Base-by-base conservation (phyloP, 2,888 invertebrate genomes). In the Ecliptopera silaceata region DNA sequence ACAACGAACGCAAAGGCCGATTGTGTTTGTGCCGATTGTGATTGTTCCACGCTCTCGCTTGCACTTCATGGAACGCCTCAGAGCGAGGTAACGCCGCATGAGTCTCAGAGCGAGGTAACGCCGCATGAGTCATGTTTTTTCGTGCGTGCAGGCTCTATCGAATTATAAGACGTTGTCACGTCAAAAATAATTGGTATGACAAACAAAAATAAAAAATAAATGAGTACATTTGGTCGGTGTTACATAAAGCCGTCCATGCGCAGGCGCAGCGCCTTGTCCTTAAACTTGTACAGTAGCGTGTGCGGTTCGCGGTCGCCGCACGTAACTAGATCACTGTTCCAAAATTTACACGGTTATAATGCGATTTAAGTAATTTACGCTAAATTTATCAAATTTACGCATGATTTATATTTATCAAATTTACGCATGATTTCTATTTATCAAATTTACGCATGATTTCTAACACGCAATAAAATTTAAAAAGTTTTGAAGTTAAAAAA, bases 251-350 rank as follows among this genome's bases (percentile, higher is more conserved):
- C 39, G 20, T 4, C 44, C 55, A 32, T 26, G 49, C 49, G 43
- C 44, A 39, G 1, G 49, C 44, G 55, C 39, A 15, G 15, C 20
- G 12, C 39, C 44, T 49, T 49, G 55, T 39, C 55, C 55, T 56
- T 56, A 56, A 56, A 56, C 55, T 56, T 56, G 49, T 20, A 49
- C 49, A 49, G 55, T 44, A n/a, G 55, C 43, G 49, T 38, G 49
- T 18, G 38, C 39, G 44, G 43, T 38, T 48, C 39, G 49, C 39
- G 49, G 54, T 43, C 54, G 36, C 12, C 42, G 36, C 54, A 54
- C 54, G 54, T 43, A 41, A 43, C 34, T 54, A 18, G 18, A 42
- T 34, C 34, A 41, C 20, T n/a, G 13, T 31, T 32, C 34, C 22
- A 26, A 38, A 13, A 20, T 52, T 31, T 18, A 38, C 38, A 15